Evolutionary conservation across 2,113 vertebrate species (phyloP).

Genomic region (human (Homo sapiens)): GRCh38 chr5:166653001-166653500

Average conservation of each 20-base stretch:
- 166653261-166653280: not conserved
- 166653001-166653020: not conserved
- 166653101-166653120: not conserved
- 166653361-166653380: not conserved
- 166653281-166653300: not conserved
- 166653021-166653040: not conserved
- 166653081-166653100: not conserved
- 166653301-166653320: not conserved
- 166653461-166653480: not conserved
- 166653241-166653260: not conserved
- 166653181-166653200: not conserved
- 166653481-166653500: not conserved
- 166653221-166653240: not conserved
- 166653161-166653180: not conserved
- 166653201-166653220: not conserved
- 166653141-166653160: not conserved
- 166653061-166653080: not conserved
- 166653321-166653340: not conserved
- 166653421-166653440: not conserved
- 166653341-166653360: not conserved
- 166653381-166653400: not conserved
- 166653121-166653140: not conserved
- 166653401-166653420: not conserved
- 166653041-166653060: not conserved
- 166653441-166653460: not conserved